Evolutionary conservation across 2,113 vertebrate species (phyloP), one percentile per base, ranked within the genome.

Genomic region (Abramis brama): DNA sequence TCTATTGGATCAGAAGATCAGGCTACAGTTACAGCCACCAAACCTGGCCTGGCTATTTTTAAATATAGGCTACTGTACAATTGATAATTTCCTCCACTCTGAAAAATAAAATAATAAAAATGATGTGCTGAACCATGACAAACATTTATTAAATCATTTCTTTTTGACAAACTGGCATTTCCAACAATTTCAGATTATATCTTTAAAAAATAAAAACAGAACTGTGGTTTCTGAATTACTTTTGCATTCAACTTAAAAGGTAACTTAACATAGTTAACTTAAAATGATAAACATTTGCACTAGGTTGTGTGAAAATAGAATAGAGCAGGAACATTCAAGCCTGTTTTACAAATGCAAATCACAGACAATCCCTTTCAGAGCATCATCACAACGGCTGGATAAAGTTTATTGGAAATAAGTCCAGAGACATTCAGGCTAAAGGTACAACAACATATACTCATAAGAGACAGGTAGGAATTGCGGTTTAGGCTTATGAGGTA

Each of bases 281-380:
- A 19, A 33, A 68, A 76, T 9, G 47, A 43, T n/a, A 43, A 43
- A 71, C 36, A 4, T 43, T 21, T 52, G 66, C 66, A 70, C 25
- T 77, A 52, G 59, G 59, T 30, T 70, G 30, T 70, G 66, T 43
- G 25, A 79, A 15, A 66, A 81, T 11, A 77, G 90, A 79, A 76
- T 1, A 77, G 89, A 81, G 76, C 86, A 83, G 88, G 73, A 89
- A 82, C 85, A 77, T 87, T 39, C 75, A 45, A 77, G 70, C 87
- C 50, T 77, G 47, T 77, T 33, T 91, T 52, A 86, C 86, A 86
- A 84, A 86, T 74, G 83, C 73, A 87, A 90, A 89, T 87, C 77
- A 89, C 85, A 90, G 73, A 85, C 80, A 90, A 89, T 82, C 87
- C 86, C 47, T 90, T 90, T 87, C 52, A 76, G 90, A 82, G 86